These are phyloP conservation scores for Apodemus agrarius DNA, from an alignment of 2,797 vertebrate genomes.

Conservation along the genomic window DNA sequence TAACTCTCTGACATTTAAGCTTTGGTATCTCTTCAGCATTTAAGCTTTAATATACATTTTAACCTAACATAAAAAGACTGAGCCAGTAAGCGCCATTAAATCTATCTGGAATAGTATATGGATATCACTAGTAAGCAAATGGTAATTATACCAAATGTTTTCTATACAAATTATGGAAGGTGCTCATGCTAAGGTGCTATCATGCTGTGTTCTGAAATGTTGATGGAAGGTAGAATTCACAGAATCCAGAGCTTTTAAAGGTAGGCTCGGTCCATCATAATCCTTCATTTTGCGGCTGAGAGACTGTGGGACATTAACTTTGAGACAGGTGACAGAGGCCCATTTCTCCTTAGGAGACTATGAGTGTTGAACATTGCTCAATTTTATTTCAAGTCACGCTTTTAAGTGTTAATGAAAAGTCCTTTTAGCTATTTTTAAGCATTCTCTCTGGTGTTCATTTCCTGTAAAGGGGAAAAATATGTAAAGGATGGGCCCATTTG, in stretches of 20 bases:
- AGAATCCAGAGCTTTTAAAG: background rate
- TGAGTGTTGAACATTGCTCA: background rate
- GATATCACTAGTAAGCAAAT: background rate
- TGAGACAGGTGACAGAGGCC: too few relatives aligned
- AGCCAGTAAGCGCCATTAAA: background rate
- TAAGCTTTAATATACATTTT: background rate
- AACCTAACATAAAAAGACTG: background rate
- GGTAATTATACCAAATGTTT: background rate
- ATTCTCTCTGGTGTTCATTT: background rate
- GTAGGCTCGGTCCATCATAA: background rate
- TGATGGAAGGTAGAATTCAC: background rate
- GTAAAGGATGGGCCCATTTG: background rate
- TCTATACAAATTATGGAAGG: background rate
- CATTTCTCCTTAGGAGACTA: background rate
- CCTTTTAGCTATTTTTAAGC: background rate
- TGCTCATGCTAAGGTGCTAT: too few relatives aligned
- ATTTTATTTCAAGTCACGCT: background rate
- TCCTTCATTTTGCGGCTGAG: background rate
- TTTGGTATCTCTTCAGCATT: background rate
- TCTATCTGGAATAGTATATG: background rate
- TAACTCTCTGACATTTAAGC: background rate
- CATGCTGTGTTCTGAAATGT: background rate
- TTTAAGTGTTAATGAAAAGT: background rate
- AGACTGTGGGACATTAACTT: background rate
- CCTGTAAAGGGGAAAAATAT: background rate